A percentile compares a stretch with the other conserved stretches of the same genome.
These are phyloP conservation scores for Eira barbara DNA, from an alignment of 2,113 vertebrate genomes.

Conservation along the genomic window DNA sequence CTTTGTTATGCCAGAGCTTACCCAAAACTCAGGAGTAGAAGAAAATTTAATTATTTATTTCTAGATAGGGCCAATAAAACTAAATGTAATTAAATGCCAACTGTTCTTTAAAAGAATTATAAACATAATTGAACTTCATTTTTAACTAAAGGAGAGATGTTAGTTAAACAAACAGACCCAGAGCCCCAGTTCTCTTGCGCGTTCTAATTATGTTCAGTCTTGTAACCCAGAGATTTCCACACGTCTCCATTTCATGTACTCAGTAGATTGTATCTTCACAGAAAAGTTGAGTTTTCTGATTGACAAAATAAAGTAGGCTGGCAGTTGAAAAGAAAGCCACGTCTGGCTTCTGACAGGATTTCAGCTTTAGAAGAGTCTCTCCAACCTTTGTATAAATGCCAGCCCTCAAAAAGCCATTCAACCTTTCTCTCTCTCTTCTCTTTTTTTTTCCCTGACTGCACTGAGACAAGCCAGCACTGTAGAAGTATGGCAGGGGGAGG, in stretches of 20 bases:
- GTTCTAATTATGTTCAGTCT: constrained; percentile 26
- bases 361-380: constrained; percentile 31
- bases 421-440: background rate
- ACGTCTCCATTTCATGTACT: constrained; percentile 5
- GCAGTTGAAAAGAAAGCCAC: constrained; percentile 42
- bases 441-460: background rate
- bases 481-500: background rate
- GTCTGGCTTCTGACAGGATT: constrained; percentile 51
- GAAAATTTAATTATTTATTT: constrained; percentile 23
- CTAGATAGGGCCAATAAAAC: constrained; percentile 11
- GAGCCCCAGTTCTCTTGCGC: background rate
- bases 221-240: constrained; percentile 29
- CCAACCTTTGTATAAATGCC: constrained; percentile 35
- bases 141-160: background rate
- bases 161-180: background rate
- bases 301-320: constrained; percentile 42
- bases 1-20: background rate
- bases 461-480: constrained; percentile 20
- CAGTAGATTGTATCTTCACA: constrained; percentile 50
- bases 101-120: background rate
- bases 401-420: constrained; percentile 39
- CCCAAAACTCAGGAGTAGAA: background rate
- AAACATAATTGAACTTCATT: background rate
- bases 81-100: constrained; percentile 33
- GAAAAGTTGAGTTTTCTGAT: constrained; percentile 42